Conservation (phyloP, 2,888 invertebrate species). For the Cerastis rubricosa region DNA sequence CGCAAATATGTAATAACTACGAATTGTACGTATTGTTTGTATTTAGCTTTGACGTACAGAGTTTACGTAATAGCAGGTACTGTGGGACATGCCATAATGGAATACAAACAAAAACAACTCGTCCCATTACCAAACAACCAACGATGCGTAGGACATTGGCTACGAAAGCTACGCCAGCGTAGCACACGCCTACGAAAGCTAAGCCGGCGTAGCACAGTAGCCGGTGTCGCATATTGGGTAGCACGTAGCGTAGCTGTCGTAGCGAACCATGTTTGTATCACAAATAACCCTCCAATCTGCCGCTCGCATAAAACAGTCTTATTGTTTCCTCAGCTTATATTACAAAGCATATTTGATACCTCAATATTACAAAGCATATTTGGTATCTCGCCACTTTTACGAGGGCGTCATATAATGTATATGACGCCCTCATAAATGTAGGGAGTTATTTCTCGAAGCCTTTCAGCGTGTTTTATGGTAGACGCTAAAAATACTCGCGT, state of each 20-base stretch:
- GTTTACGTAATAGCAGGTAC: not conserved
- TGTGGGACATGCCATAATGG: too few species aligned
- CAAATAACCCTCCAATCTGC: constrained; percentile 3
- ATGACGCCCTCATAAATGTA: constrained; percentile 28
- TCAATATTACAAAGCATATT: constrained; percentile 20
- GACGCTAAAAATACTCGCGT: constrained; percentile 15
- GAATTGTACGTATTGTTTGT: constrained; percentile 12
- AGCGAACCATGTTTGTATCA: not conserved
- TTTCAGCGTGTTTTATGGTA: constrained; percentile 35
- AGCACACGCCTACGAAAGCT: not conserved
- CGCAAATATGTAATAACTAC: constrained; percentile 3
- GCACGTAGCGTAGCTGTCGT: not conserved
- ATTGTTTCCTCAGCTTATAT: constrained; percentile 19
- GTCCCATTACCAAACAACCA: not conserved
- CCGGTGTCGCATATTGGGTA: not conserved
- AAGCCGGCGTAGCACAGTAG: not conserved
- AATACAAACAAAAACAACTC: not conserved
- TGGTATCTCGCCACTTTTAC: constrained; percentile 37
- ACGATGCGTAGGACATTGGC: not conserved
- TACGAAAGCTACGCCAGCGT: not conserved
- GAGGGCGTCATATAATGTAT: constrained; percentile 22
- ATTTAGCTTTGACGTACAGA: constrained; percentile 7
- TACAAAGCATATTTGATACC: constrained; percentile 28
- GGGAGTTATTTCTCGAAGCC: constrained; percentile 33
- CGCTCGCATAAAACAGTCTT: not conserved